A percentile compares a stretch with the other conserved stretches of the same genome.
Conservation (phyloP, 2,888 invertebrate genomes). For the Orthonychiurus folsomi region DNA sequence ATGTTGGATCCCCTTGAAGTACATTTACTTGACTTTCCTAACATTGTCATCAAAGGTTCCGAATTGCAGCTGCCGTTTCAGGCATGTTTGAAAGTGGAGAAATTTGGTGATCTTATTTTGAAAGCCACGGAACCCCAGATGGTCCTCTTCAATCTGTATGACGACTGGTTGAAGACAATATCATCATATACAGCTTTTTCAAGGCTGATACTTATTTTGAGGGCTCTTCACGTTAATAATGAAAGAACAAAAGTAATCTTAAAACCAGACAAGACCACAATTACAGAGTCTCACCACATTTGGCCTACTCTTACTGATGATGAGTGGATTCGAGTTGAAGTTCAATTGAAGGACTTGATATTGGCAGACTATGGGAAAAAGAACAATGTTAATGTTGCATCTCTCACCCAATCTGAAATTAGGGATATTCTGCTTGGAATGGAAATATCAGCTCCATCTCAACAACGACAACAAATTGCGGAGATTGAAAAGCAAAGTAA, state of each 20-base stretch:
- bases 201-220: slow-evolving; percentile 85
- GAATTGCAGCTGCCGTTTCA: slow-evolving; percentile 98
- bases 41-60: slow-evolving; percentile 99
- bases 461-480: slow-evolving; percentile 97
- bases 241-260: slow-evolving; percentile 96
- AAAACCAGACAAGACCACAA: slow-evolving; percentile 97
- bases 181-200: slow-evolving; percentile 99
- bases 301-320: slow-evolving; percentile 97
- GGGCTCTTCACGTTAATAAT: slow-evolving; percentile 97
- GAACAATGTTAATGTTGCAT: slow-evolving; percentile 98
- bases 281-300: slow-evolving; percentile 98
- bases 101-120: slow-evolving; percentile 96
- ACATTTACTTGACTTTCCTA: slow-evolving; percentile 98
- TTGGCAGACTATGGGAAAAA: slow-evolving; percentile 99
- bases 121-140: slow-evolving; percentile 99
- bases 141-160: slow-evolving; percentile 98
- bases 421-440: slow-evolving; percentile 98
- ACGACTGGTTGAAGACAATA: slow-evolving; percentile 99
- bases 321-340: slow-evolving; percentile 99
- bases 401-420: slow-evolving; percentile 97
- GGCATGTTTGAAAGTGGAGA: slow-evolving; percentile 96
- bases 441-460: slow-evolving; percentile 99
- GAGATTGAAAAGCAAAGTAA: slow-evolving; percentile 99
- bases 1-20: slow-evolving; percentile 99
- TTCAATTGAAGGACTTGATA: slow-evolving; percentile 95